Evolutionary conservation across 1,140 invertebrate genomes (phyloP).

Genomic region (Drosophila chauvacae): DNA sequence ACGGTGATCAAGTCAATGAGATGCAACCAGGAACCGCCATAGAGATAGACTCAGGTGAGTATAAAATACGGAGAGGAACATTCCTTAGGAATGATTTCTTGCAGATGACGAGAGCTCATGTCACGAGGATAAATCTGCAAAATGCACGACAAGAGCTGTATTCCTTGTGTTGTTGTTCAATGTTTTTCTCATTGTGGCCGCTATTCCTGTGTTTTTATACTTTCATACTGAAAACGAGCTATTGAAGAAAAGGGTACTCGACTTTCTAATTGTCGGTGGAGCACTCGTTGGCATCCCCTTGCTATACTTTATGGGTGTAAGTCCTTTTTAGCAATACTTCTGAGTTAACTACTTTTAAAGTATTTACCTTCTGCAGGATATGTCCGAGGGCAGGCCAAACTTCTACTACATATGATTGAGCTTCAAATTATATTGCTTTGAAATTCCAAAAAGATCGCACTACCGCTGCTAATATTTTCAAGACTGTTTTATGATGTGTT

Average conservation of each 20-base stretch:
- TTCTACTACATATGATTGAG: conserved; percentile 56
- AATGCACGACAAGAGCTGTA: not conserved
- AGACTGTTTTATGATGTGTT: no score
- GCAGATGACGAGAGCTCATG: not conserved
- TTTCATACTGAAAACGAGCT: not conserved
- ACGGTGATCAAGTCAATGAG: not conserved
- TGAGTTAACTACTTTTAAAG: no score
- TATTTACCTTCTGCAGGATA: conserved; percentile 39
- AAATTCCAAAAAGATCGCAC: conserved; percentile 11
- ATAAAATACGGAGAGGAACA: no score
- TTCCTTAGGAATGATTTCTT: not conserved
- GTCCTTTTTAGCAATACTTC: not conserved
- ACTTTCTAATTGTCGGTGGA: conserved; percentile 1
- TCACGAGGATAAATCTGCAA: not conserved
- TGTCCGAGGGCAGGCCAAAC: conserved; percentile 35
- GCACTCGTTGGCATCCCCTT: conserved; percentile 1
- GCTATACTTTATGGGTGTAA: conserved; percentile 33
- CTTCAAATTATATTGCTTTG: no score
- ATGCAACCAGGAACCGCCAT: not conserved
- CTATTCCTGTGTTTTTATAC: conserved; percentile 21
- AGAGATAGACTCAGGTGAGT: not conserved
- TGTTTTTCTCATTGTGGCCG: conserved; percentile 1
- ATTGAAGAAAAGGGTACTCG: not conserved
- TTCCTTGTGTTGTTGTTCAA: conserved; percentile 46
- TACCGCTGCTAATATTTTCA: not conserved